phyloP scores from a whole-genome alignment of 1,140 invertebrate genomes.

The Hyles vespertilio region DNA sequence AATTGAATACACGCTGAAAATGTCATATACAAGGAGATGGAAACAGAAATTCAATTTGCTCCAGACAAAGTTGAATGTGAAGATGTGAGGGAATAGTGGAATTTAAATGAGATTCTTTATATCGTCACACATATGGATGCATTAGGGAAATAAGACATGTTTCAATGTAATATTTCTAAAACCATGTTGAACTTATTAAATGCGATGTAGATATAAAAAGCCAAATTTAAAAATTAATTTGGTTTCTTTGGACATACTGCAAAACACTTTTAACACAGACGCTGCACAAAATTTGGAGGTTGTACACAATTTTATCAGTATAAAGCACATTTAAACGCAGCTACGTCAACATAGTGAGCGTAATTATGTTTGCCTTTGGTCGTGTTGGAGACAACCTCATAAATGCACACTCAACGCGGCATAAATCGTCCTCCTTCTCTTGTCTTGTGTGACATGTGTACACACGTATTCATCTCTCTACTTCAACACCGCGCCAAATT shows the following conservation, averaged over 20 bases:
- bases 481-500: too few species aligned
- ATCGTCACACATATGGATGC: slow-evolving; percentile 5
- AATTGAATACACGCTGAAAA: slow-evolving; percentile 14
- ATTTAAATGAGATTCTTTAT: slow-evolving; percentile 17
- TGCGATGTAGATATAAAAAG: too few species aligned
- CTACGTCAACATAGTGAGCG: slow-evolving; percentile 21
- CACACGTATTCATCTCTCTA: too few species aligned
- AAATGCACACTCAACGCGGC: slow-evolving; percentile 16
- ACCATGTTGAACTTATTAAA: too few species aligned
- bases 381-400: slow-evolving; percentile 19
- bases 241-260: too few species aligned
- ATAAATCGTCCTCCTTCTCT: slow-evolving; percentile 4
- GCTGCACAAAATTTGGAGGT: too few species aligned
- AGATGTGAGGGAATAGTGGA: slow-evolving; percentile 3
- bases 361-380: slow-evolving; percentile 34
- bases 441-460: slow-evolving; percentile 2
- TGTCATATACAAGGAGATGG: slow-evolving; percentile 7
- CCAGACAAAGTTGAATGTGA: slow-evolving; percentile 7
- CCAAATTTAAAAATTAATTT: too few species aligned
- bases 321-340: slow-evolving; percentile 12
- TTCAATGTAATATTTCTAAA: too few species aligned
- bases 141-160: too few species aligned
- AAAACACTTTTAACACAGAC: too few species aligned
- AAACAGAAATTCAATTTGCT: slow-evolving; percentile 15
- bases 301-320: too few species aligned